These are phyloP conservation scores for Labeo catla DNA, from an alignment of 2,113 vertebrate genomes.

Conservation along the genomic window DNA sequence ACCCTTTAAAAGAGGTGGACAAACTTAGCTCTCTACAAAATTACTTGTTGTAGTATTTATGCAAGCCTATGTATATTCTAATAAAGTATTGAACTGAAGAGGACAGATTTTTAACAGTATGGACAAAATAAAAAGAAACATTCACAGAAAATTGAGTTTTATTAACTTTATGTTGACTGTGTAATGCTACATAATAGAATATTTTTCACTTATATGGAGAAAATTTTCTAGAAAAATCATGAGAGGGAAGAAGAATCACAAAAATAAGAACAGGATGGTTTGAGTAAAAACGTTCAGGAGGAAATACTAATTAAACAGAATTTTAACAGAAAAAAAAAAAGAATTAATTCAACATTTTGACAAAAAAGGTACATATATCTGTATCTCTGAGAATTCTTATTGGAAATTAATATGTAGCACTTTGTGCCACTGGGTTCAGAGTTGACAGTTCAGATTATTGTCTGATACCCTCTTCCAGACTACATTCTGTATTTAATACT, in stretches of 20 bases:
- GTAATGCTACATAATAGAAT: not conserved
- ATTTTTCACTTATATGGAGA: not conserved
- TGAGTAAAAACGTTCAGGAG: not conserved
- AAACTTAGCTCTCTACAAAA: not conserved
- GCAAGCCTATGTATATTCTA: not conserved
- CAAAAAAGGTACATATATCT: not conserved
- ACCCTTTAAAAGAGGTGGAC: not conserved
- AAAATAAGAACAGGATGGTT: not conserved
- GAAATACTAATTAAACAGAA: not conserved
- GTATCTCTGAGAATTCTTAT: not conserved
- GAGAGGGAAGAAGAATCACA: not conserved
- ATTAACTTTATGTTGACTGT: not conserved
- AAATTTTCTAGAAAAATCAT: not conserved
- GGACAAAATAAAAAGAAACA: not conserved
- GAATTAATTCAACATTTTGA: not conserved
- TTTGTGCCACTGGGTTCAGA: not conserved
- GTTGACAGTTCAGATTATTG: not conserved
- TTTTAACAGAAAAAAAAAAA: not conserved
- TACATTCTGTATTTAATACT: conserved; percentile 13
- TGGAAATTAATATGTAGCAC: not conserved
- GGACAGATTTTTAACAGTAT: not conserved
- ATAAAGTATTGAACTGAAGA: not conserved
- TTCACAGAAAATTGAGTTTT: not conserved
- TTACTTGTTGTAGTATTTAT: not conserved
- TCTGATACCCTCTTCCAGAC: not conserved